These are phyloP conservation scores for Idaea aversata DNA, from an alignment of 2,888 invertebrate species.

Conservation along the genomic window DNA sequence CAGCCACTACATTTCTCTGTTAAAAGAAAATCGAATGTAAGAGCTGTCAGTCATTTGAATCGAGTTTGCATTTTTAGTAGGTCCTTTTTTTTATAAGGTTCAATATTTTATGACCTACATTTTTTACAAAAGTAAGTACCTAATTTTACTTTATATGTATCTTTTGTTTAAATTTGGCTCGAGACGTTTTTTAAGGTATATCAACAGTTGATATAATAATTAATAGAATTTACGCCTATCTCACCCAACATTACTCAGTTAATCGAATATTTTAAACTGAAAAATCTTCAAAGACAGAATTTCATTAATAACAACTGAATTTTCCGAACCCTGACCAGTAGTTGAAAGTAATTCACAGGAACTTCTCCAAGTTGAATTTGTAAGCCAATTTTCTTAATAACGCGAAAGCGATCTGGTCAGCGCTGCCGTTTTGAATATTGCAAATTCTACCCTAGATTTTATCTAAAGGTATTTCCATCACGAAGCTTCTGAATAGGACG, in stretches of 20 bases:
- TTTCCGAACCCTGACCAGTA: neutral
- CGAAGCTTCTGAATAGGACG: conserved; percentile 28
- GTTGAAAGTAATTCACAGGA: neutral
- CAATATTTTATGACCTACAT: too few species aligned
- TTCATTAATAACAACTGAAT: neutral
- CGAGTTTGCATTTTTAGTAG: neutral
- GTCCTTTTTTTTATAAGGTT: neutral
- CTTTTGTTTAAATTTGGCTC: too few species aligned
- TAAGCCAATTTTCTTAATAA: conserved; percentile 26
- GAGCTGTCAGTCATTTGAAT: conserved; percentile 18
- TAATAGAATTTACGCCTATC: too few species aligned
- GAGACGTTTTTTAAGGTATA: too few species aligned
- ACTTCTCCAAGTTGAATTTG: conserved; percentile 7
- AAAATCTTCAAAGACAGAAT: neutral
- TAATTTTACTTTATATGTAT: too few species aligned
- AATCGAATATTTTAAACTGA: too few species aligned
- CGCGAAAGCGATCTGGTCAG: conserved; percentile 30
- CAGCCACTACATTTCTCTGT: conserved; percentile 19
- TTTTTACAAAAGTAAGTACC: too few species aligned
- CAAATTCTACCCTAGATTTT: conserved; percentile 49
- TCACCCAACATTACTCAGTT: too few species aligned
- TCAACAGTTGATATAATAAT: too few species aligned
- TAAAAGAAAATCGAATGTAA: conserved; percentile 20
- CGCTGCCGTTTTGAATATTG: conserved; percentile 41
- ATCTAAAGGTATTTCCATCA: conserved; percentile 37